These are phyloP conservation scores for Caradrina clavipalpis DNA, from an alignment of 2,888 invertebrate genomes.

Conservation along the genomic window DNA sequence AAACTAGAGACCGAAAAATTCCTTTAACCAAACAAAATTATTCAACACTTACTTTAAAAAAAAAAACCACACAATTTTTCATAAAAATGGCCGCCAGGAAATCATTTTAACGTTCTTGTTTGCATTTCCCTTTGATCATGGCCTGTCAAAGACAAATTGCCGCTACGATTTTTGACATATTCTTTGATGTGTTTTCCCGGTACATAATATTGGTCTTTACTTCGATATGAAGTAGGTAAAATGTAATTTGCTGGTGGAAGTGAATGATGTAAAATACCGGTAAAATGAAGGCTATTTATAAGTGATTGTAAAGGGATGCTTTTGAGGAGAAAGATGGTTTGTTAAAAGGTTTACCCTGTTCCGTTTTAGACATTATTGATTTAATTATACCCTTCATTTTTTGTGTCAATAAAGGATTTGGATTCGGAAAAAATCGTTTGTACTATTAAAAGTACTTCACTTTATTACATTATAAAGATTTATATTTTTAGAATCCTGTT, in stretches of 20 bases:
- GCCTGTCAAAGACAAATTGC: conserved; percentile 51
- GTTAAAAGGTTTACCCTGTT: conserved; percentile 45
- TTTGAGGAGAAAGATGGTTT: conserved; percentile 13
- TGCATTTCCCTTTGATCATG: conserved; percentile 52
- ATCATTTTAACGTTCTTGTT: conserved; percentile 35
- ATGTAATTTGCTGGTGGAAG: conserved; percentile 44
- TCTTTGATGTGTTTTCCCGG: conserved; percentile 48
- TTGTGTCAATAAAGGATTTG: conserved; percentile 5
- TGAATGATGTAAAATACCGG: conserved; percentile 13
- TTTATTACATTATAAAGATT: conserved; percentile 9
- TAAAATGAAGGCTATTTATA: conserved; percentile 19
- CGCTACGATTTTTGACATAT: conserved; percentile 34
- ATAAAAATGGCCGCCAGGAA: conserved; percentile 23
- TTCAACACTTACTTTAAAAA: not conserved
- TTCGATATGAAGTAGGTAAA: conserved; percentile 46
- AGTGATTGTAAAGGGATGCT: conserved; percentile 18
- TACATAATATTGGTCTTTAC: conserved; percentile 40
- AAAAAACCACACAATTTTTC: not conserved
- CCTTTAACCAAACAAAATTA: conserved; percentile 11
- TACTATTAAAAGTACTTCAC: conserved; percentile 16
- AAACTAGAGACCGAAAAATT: not conserved
- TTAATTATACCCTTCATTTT: conserved; percentile 34
- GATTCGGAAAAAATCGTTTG: not conserved
- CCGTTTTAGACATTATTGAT: conserved; percentile 36
- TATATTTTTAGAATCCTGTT: conserved; percentile 7